Evolutionary conservation across 1,140 invertebrate genomes (phyloP), one percentile per base, ranked within the genome.

Genomic region (Orchesella cincta): DNA sequence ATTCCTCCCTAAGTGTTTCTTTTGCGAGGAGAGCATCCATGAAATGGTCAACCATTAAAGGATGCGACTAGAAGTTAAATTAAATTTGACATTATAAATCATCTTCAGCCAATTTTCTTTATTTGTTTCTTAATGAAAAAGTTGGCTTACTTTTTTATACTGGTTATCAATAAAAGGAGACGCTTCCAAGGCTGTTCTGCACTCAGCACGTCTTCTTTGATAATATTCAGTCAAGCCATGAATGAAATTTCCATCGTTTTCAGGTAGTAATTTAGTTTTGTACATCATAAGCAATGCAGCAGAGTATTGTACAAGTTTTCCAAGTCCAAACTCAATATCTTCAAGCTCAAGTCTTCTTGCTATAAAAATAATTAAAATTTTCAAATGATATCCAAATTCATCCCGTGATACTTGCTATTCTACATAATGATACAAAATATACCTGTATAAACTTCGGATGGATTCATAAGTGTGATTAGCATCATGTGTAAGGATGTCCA

Each of bases 261-360:
- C 62, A 2, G 81, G 81, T 16, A 82, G 62, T 34, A 82, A 72
- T 52, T 71, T 62, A 8, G 81, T 78, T 76, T 78, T 75, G 36
- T 76, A 77, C 52, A 82, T 75, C 79, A 82, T 79, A 5, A 79
- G 34, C 20, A 82, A 72, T 20, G 74, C 74, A 1, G 79, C 39
- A 1, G 81, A 82, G 34, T 82, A 82, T 26, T 77, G 76, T 23
- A 82, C 81, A 18, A 82, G 29, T 73, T 80, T 82, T 39, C 79
- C 75, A 5, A 82, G 57, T 1, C 28, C 72, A 71, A 54, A 76
- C 33, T 76, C 71, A 20, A 80, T 29, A 20, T 77, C 54, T 35
- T 80, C 75, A 46, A 80, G 26, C 35, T 39, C 28, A 16, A 46
- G 46, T 54, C 39, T 73, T 76, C 57, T 16, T 39, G 23, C 62